phyloP scores from a whole-genome alignment of 2,113 vertebrate genomes.

The Mellivora capensis region DNA sequence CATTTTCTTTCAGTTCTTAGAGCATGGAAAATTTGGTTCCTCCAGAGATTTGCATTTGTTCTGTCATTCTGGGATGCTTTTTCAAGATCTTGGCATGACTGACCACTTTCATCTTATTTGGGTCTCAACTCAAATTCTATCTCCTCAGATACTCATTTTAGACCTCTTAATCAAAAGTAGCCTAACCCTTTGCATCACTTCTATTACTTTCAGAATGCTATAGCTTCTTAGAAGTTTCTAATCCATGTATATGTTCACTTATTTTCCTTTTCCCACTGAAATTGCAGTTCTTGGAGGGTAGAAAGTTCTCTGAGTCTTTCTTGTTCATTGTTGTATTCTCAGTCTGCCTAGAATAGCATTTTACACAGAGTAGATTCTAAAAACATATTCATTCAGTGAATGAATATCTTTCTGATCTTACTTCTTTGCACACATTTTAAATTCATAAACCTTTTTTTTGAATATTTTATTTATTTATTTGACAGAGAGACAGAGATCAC shows the following conservation, averaged over 20 bases:
- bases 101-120: background rate
- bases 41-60: background rate
- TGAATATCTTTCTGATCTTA: constrained; percentile 6
- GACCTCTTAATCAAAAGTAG: background rate
- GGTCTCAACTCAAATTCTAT: background rate
- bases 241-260: background rate
- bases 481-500: no score
- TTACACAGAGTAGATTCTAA: background rate
- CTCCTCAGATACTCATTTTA: background rate
- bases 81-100: background rate
- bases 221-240: background rate
- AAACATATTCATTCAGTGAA: background rate
- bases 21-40: background rate
- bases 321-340: background rate
- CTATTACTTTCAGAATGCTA: background rate
- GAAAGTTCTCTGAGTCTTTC: background rate
- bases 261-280: background rate
- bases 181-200: background rate
- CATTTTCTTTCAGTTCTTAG: background rate
- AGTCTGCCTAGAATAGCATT: background rate
- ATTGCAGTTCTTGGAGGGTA: background rate
- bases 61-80: background rate
- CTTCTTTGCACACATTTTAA: constrained; percentile 11
- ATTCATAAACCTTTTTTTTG: background rate
- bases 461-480: background rate